Base-by-base conservation (phyloP, 2,797 vertebrate species). In the Oophaga sylvatica region DNA sequence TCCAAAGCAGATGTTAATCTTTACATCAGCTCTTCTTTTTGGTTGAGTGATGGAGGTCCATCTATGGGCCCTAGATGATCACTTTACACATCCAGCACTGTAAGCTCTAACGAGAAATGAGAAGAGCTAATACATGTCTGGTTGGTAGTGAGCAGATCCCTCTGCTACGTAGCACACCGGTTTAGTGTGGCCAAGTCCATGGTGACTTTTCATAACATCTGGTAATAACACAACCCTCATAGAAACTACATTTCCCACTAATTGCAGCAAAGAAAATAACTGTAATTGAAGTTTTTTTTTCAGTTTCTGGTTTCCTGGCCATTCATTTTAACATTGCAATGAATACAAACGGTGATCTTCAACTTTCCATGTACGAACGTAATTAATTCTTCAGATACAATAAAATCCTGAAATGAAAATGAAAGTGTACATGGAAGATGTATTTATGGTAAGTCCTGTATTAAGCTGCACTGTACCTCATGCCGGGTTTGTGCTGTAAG, bases 191-290 rank as follows among this genome's bases (percentile, higher is more conserved):
- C 10, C 65, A 67, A n/a, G 22, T 12, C 10, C 22, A 73, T 35
- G 56, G 26, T 19, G 16, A 79, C 53, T 16, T 65, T 80, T 12
- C 6, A 10, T 35, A 11, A n/a, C 48, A 48, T 67, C 20, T 13
- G 41, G 41, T 53, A 75, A 75, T 53, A 53, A 75, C 13, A 53
- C 70, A 75, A 13, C 10, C 17, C 41, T 70, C 12, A 79, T 41
- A 31, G 78, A 83, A 83, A 73, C 56, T 35, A 26, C 71, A 83
- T 71, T 20, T 71, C 19, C 9, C n/a, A 59, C 19, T 60, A 73
- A 83, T 35, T 59, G 62, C 70, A 71, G 11, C 26, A 13, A 41
- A 45, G 41, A 59, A 71, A 59, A 83, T 83, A 15, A 75, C 57
- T 73, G n/a, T 71, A 83, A 41, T 83, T 48, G n/a, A 53, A 56